Evolutionary conservation across 2,113 vertebrate species (phyloP), one percentile per base, ranked within the genome.

Genomic region (Numenius arquata): DNA sequence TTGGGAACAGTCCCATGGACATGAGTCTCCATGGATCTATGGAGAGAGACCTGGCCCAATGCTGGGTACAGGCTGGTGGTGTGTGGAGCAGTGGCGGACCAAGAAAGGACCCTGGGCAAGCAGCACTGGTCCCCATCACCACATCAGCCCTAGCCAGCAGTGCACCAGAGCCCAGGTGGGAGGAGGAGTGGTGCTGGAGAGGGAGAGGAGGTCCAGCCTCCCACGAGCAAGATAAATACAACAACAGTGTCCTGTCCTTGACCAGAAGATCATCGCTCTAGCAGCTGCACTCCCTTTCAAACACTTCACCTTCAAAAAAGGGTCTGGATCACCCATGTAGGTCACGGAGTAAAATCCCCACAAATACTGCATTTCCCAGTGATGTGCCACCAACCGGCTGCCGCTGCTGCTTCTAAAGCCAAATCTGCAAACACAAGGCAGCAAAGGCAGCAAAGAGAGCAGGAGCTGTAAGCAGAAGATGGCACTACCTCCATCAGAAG

Each of bases 191-290:
- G 52, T 16, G n/a, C 32, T 59, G 67, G n/a, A 76, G 40, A 47
- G 20, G 67, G n/a, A 76, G 40, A 47, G 20, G 55, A 34, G 13
- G 40, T 22, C 17, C 22, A 56, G 58, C 12, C 30, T 68, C 26
- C 20, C 34, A 52, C 2, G 29, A 15, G n/a, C 0, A 0, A 58
- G 36, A 25, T n/a, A 53, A 25, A 32, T 34, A 45, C 0, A 5
- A 8, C 23, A 41, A 41, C 1, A 2, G 14, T 18, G 18, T 22
- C 27, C 41, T 50, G 4, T 19, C 52, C 1, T 0, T 32, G 41
- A 45, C 9, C 43, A 67, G 52, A 27, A 34, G 67, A 65, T 3
- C 7, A 0, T 5, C 2, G 0, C 19, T 59, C 4, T 7, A 56
- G 55, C 73, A 74, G 50, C 65, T 84, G 48, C 0, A 0, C 21